Evolutionary conservation across 2,113 vertebrate genomes (phyloP), one percentile per base, ranked within the genome.

Genomic region (Nibea coibor): DNA sequence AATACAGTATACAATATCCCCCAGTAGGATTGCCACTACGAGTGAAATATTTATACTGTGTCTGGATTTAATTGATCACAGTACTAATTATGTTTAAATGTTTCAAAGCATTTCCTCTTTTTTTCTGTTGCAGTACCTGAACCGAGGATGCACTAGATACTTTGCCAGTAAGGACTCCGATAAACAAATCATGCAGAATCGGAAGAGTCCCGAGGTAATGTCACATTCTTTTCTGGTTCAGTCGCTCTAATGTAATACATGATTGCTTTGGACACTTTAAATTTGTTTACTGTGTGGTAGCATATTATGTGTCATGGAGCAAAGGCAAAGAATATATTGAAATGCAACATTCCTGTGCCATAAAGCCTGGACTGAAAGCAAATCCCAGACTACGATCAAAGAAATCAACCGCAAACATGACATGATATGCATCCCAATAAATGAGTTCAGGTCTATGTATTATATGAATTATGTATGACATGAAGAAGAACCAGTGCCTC

Each of bases 141-240:
- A 97, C 91, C 94, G 98, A 88, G 98, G 98, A 83, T 99, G 98
- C 87, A 99, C 98, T 82, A 95, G 95, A 73, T 99, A 96, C 92
- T 99, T 99, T 28, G 97, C 98, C 85, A 97, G 92, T 86, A 97
- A 96, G 90, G 97, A 98, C 79, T 97, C 97, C 0, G 97, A 99
- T 93, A 98, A 97, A 87, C 97, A 97, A 92, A 99, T 99, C 92
- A 93, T 96, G 84, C 96, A 98, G 83, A 99, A 99, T 86, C 96
- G 98, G 84, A 99, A 97, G 95, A 99, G 97, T 93, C 93, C 96
- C 67, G 97, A 99, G 98, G 98, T 99, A 97, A 89, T 63, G 42
- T 73, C 20, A 28, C 42, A 15, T 65, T 72, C 24, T 67, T 31
- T 72, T 35, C 28, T 22, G 47, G 15, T 10, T 24, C 28, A 68